Base-by-base conservation (phyloP, 2,797 vertebrate species). In the Mastacembelus armatus region DNA sequence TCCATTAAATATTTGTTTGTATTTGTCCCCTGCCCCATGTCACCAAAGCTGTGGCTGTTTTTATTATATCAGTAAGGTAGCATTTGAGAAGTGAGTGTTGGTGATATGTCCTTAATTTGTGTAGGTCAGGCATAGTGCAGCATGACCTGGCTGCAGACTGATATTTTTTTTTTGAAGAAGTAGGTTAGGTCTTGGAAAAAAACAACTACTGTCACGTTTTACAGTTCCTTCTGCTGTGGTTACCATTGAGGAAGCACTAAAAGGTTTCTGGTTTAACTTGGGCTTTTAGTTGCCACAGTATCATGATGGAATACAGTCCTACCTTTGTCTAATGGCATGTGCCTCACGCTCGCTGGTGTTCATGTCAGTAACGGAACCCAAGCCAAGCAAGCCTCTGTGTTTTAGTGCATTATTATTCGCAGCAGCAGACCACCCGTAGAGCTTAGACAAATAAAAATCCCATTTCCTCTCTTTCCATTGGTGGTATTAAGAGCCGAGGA, bases 381-480 rank as follows among this genome's bases (percentile, higher is more conserved):
- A 50, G 21, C 39, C 44, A 54, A 66, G 66, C 21, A 2, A 24
- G 29, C 40, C 18, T 29, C 42, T 51, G 21, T 62, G 54, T 72
- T 77, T 83, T 58, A 73, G 38, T 18, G 55, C 75, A 57, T 74
- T 82, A 78, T 81, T 84, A 64, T n/a, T n/a, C n/a, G 59, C 49
- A 70, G 72, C 58, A 29, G 56, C 43, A 60, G 75, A 71, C 83
- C 74, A 71, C 82, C 74, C 55, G 30, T 39, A 26, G 71, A 66
- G 71, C 76, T 60, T 72, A 68, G 71, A 83, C 71, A 70, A 86
- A 91, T 87, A 89, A 80, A 88, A 90, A 80, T 87, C 71, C 81
- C 78, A 84, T 90, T 89, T 88, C 85, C 74, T 80, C 76, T 30
- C 50, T 79, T 81, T 76, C 77, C 66, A 60, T 75, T 67, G 65